Conservation (phyloP, 2,797 vertebrate genomes). For the Galago senegalensis region DNA sequence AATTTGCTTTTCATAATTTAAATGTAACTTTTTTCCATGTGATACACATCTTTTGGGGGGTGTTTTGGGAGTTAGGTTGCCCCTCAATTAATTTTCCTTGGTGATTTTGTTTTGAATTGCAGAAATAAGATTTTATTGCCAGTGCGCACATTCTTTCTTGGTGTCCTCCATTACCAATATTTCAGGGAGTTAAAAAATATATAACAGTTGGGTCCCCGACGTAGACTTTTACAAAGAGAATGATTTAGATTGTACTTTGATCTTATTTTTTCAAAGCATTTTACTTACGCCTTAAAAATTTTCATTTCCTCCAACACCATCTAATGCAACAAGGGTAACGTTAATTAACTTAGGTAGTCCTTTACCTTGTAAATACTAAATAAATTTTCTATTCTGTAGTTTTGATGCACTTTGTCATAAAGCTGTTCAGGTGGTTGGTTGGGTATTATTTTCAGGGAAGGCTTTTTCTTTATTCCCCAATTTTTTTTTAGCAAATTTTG, state of each 20-base stretch:
- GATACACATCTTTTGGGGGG: background rate
- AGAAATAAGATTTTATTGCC: constrained; percentile 42
- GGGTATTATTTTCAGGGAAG: constrained; percentile 28
- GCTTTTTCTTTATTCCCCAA: background rate
- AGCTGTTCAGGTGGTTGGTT: background rate
- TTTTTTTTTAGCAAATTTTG: background rate
- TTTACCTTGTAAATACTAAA: background rate
- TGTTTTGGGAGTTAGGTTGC: background rate
- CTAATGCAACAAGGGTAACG: background rate
- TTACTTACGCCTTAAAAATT: background rate
- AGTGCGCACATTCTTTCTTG: background rate
- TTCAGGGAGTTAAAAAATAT: background rate
- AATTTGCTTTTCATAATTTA: constrained; percentile 7
- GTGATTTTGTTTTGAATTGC: constrained; percentile 44
- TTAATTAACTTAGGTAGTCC: background rate
- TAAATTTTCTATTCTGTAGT: constrained; percentile 31
- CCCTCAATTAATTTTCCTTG: background rate
- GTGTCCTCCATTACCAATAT: background rate
- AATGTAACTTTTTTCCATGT: background rate
- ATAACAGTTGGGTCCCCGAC: background rate
- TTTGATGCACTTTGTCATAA: background rate
- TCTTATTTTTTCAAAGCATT: constrained; percentile 42
- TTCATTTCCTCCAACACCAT: background rate
- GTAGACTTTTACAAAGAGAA: constrained; percentile 38
- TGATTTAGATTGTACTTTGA: constrained; percentile 35